These are phyloP conservation scores for Sander lucioperca DNA, from an alignment of 2,113 vertebrate species.

Conservation along the genomic window DNA sequence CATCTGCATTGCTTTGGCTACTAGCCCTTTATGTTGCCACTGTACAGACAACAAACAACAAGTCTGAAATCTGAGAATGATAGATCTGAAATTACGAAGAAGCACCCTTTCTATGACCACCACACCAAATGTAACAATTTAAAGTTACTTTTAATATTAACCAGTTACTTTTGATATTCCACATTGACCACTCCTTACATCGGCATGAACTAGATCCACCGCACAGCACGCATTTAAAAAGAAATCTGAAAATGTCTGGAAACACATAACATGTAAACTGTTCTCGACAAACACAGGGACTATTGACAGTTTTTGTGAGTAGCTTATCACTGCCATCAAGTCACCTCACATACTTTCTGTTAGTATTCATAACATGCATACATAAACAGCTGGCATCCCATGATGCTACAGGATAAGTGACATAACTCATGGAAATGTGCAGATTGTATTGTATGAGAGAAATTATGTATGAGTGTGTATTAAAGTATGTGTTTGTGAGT, in stretches of 20 bases:
- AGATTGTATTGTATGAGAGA: constrained; percentile 23
- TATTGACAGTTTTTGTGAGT: constrained; percentile 8
- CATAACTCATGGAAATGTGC: constrained; percentile 7
- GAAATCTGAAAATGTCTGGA: not conserved
- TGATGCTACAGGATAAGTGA: constrained; percentile 1
- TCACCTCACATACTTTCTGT: not conserved
- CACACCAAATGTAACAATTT: no score
- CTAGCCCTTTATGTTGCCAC: no score
- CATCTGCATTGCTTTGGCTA: no score
- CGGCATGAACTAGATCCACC: no score
- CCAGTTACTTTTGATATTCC: no score
- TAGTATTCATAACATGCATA: constrained; percentile 21
- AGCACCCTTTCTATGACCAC: no score
- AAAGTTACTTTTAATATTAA: no score
- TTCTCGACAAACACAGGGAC: not conserved
- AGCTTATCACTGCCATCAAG: not conserved
- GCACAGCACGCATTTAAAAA: no score
- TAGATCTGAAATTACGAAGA: no score
- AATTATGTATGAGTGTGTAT: not conserved
- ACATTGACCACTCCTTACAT: no score
- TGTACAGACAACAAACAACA: no score
- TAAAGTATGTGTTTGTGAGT: not conserved
- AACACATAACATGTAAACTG: not conserved
- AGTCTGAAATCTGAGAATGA: no score
- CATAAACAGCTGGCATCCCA: constrained; percentile 30